Conservation (phyloP, 2,797 vertebrate species). For the Lithobates pipiens region DNA sequence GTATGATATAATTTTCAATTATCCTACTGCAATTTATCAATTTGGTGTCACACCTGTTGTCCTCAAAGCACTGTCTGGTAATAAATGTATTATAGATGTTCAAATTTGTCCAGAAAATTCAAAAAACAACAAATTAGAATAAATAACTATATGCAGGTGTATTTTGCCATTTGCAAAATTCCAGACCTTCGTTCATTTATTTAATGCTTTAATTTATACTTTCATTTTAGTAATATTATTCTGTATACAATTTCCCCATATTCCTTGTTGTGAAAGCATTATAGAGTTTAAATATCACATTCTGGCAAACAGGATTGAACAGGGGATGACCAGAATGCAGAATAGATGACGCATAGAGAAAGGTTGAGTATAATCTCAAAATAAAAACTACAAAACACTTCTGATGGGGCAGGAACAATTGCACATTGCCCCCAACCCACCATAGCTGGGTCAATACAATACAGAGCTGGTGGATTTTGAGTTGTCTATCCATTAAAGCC, state of each 20-base stretch:
- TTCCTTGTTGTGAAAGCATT: neutral
- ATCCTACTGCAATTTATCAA: slow-evolving; percentile 38
- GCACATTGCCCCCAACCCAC: too few species aligned
- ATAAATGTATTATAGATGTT: neutral
- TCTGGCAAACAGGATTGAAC: neutral
- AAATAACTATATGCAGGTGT: slow-evolving; percentile 18
- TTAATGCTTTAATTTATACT: neutral
- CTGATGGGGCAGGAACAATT: neutral
- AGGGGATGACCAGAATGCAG: neutral
- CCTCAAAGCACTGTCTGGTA: neutral
- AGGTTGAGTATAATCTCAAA: neutral
- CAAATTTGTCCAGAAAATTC: neutral
- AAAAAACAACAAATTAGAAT: neutral
- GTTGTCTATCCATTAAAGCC: too few species aligned
- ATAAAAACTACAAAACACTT: neutral
- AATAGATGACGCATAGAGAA: neutral
- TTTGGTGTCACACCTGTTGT: slow-evolving; percentile 46
- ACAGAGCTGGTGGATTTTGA: too few species aligned
- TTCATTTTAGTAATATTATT: neutral
- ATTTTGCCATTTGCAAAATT: neutral
- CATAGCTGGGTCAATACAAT: too few species aligned
- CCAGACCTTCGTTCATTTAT: neutral
- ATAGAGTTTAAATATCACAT: too few species aligned
- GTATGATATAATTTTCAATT: slow-evolving; percentile 47
- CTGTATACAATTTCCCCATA: neutral